Evolutionary conservation across 2,888 invertebrate species (phyloP), one percentile per base, ranked within the genome.

Genomic region (Macrophya annulata): DNA sequence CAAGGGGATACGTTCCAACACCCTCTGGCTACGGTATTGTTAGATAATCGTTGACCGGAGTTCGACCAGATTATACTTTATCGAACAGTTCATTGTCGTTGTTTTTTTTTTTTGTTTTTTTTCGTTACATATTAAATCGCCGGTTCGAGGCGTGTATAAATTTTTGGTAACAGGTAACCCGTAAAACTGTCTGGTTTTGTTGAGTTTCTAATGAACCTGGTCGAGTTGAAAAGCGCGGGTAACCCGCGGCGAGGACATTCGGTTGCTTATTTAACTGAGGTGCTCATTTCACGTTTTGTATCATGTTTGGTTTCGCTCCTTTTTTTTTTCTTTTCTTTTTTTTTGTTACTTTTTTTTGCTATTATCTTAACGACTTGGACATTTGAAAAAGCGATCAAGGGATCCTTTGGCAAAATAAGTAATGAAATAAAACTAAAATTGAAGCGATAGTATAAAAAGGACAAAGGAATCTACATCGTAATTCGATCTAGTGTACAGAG

Each of bases 181-280:
- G 81, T 81, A 62, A 81, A 81, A 81, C 81, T 59, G 81, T 81
- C 81, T n/a, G 43, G 59, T 62, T 81, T 43, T 12, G 79, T 81
- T 43, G 40, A 62, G 81, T 6, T 25, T 40, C 40, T 81, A 62
- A 81, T 40, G 81, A 81, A 51, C 43, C 62, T 5, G 21, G n/a
- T 43, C 43, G 40, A 81, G 21, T 74, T 45, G n/a, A 25, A 43
- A 62, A 62, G 17, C 79, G 79, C 79, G 79, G 40, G 59, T 81
- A 81, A 81, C 62, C 62, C 79, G 59, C 62, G 62, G 77, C n/a
- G 79, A 59, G 62, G 79, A 81, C 59, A 43, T 74, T 74, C 9
- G 4, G 43, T 74, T 43, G 21, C 43, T 74, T 74, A 45, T 43
- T 43, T 43, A 74, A 21, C 45, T 45, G 68, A 37, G 6, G 15